phyloP scores from a whole-genome alignment of 2,113 vertebrate genomes.

The Epinephelus lanceolatus region DNA sequence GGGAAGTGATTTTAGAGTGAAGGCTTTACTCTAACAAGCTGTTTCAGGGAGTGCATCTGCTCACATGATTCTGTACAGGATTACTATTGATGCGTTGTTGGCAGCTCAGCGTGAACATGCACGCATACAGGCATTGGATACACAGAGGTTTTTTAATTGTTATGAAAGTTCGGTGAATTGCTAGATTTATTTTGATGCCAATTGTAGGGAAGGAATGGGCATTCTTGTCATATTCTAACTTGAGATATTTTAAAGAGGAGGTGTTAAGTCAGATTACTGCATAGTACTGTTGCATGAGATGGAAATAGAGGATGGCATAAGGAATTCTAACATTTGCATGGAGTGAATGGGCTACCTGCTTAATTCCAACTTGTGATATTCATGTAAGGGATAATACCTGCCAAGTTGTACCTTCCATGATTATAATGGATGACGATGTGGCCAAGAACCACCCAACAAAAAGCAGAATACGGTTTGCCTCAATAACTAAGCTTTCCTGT shows the following conservation, averaged over 20 bases:
- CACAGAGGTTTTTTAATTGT: background rate
- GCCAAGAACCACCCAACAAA: background rate
- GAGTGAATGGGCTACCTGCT: no score
- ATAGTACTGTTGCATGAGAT: background rate
- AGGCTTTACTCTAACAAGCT: background rate
- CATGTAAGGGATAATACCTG: background rate
- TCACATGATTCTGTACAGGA: background rate
- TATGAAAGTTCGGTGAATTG: background rate
- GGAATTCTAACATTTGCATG: background rate
- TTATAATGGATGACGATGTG: background rate
- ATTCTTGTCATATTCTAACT: background rate
- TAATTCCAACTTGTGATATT: no score
- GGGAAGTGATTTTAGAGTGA: background rate
- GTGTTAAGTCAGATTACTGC: background rate
- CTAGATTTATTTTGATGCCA: background rate
- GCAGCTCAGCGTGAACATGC: background rate
- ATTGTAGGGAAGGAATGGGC: background rate
- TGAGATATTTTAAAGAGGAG: background rate
- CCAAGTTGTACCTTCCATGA: background rate
- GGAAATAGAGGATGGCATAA: background rate
- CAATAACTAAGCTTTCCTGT: background rate
- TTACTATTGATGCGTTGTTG: background rate
- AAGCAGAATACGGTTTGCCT: background rate
- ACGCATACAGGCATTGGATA: background rate
- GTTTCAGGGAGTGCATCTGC: background rate